Conservation (phyloP, 2,888 invertebrate genomes). For the Sminthurides aquaticus region DNA sequence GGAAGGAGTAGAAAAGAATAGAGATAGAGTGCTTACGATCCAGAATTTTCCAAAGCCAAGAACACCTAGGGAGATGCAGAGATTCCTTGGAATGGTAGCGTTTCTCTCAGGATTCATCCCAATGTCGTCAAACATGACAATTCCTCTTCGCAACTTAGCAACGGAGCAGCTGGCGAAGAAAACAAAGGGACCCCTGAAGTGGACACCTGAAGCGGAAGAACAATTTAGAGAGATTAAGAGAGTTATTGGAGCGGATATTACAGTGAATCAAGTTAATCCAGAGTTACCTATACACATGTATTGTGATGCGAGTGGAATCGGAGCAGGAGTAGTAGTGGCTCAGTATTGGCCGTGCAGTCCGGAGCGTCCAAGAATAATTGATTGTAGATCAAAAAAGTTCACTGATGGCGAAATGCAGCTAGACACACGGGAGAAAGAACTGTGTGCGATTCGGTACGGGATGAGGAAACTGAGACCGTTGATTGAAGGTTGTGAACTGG, state of each 20-base stretch:
- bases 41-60: not conserved
- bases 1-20: not conserved
- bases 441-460: not conserved
- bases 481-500: not conserved
- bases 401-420: not conserved
- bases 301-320: too few relatives aligned
- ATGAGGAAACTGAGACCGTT: not conserved
- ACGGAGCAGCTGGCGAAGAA: not conserved
- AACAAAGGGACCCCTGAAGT: not conserved
- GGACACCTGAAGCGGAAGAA: not conserved
- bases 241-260: not conserved
- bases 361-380: not conserved
- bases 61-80: not conserved
- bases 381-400: not conserved
- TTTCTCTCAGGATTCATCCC: too few relatives aligned
- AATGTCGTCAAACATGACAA: not conserved
- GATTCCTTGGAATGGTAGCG: too few relatives aligned
- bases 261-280: not conserved
- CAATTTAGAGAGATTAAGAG: not conserved
- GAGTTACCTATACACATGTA: too few relatives aligned
- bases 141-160: too few relatives aligned
- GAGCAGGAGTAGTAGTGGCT: not conserved
- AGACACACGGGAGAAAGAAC: not conserved
- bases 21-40: not conserved
- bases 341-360: not conserved